phyloP scores from a whole-genome alignment of 2,797 vertebrate genomes.

The Enteromius fasciolatus region DNA sequence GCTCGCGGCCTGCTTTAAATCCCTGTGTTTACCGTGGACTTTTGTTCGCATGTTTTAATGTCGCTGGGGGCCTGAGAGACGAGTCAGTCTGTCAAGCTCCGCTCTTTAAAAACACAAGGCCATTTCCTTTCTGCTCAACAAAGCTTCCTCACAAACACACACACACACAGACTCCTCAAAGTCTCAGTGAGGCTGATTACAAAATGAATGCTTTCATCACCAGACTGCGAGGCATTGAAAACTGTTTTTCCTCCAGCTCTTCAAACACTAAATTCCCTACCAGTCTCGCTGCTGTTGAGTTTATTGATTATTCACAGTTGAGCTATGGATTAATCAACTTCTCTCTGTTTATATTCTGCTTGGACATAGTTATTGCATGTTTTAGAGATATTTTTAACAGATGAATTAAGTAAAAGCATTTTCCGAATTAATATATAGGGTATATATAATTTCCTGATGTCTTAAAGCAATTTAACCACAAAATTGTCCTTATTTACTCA shows the following conservation, averaged over 20 bases:
- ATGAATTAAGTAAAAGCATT: no score
- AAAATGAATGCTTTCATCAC: constrained; percentile 59
- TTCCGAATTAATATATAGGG: no score
- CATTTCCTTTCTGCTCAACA: constrained; percentile 69
- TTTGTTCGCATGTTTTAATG: constrained; percentile 64
- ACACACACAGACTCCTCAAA: constrained; percentile 46
- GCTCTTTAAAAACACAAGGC: constrained; percentile 67
- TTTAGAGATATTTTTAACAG: no score
- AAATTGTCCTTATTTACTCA: no score
- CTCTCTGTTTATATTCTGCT: not conserved
- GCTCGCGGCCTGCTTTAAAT: constrained; percentile 68
- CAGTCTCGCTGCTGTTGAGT: not conserved
- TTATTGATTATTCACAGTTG: not conserved
- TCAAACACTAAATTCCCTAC: constrained; percentile 16
- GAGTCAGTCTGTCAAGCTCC: constrained; percentile 61
- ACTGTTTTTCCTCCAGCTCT: constrained; percentile 38
- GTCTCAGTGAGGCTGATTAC: constrained; percentile 48
- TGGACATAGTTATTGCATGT: not conserved
- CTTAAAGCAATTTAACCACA: not conserved
- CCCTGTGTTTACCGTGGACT: constrained; percentile 70
- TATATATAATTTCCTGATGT: not conserved
- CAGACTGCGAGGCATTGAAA: constrained; percentile 52
- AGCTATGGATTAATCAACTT: not conserved
- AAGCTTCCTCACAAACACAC: constrained; percentile 49
- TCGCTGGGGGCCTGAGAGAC: constrained; percentile 67